These are phyloP conservation scores for Julus scanicus DNA, from an alignment of 2,888 invertebrate species.

Conservation along the genomic window DNA sequence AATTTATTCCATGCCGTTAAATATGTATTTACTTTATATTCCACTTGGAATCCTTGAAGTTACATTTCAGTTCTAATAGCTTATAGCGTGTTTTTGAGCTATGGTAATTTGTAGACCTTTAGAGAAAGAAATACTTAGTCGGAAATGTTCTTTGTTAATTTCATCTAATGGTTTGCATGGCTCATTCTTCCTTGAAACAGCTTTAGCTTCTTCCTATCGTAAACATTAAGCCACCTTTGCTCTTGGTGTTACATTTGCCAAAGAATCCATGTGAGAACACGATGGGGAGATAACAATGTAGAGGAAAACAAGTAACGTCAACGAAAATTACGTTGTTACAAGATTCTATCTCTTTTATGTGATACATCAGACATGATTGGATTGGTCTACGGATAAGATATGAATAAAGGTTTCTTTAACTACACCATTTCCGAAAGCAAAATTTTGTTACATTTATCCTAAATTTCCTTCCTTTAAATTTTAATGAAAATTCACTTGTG, in stretches of 20 bases:
- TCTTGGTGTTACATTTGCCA: not conserved
- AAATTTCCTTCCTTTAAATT: not conserved
- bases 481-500: not conserved
- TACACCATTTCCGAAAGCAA: not conserved
- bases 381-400: not conserved
- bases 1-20: not conserved
- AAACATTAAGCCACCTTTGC: slow-evolving; percentile 11
- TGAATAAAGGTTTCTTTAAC: not conserved
- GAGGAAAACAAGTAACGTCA: not conserved
- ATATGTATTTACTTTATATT: not conserved
- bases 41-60: not conserved
- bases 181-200: not conserved
- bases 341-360: slow-evolving; percentile 12
- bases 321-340: not conserved
- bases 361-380: slow-evolving; percentile 14
- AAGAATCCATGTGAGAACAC: not conserved
- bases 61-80: not conserved
- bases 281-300: not conserved
- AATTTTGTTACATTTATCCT: not conserved
- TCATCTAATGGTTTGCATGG: not conserved
- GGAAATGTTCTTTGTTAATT: not conserved
- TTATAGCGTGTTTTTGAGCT: not conserved
- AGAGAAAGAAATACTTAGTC: not conserved
- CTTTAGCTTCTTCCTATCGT: not conserved
- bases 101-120: not conserved